A percentile compares a stretch with the other conserved stretches of the same genome.
Evolutionary conservation across 2,888 invertebrate genomes (phyloP).

Genomic region (Ormyrus rosae): DNA sequence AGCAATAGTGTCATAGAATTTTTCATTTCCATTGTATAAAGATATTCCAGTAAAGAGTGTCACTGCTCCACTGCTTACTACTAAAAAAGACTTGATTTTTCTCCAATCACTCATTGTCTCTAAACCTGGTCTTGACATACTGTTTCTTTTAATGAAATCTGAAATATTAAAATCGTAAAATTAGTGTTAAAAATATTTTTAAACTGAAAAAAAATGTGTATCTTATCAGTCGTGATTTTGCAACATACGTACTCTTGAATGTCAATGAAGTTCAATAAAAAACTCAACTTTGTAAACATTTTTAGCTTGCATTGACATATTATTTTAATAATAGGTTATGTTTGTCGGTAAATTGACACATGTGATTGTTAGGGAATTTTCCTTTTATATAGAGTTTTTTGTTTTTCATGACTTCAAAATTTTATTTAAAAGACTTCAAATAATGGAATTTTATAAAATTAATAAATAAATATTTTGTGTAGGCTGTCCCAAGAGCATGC

Average conservation of each 20-base stretch:
- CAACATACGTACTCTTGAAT: background rate
- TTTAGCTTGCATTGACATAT: background rate
- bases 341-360: background rate
- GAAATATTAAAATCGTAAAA: background rate
- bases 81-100: constrained; percentile 83
- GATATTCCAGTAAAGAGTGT: constrained; percentile 83
- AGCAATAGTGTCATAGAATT: constrained; percentile 84
- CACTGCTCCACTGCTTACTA: constrained; percentile 82
- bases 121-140: constrained; percentile 9
- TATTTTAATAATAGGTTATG: constrained; percentile 42
- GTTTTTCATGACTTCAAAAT: no score
- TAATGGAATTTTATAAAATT: no score
- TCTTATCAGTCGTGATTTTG: no score
- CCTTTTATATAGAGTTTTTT: no score
- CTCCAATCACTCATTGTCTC: constrained; percentile 75
- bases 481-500: no score
- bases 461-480: no score
- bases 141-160: background rate
- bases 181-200: background rate
- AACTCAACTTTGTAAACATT: constrained; percentile 16
- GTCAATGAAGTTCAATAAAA: background rate
- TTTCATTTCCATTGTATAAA: constrained; percentile 85
- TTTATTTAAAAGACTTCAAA: no score
- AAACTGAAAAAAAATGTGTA: background rate
- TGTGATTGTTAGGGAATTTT: no score